Evolutionary conservation across 2,888 invertebrate genomes (phyloP).

Genomic region (Idaea biselata): DNA sequence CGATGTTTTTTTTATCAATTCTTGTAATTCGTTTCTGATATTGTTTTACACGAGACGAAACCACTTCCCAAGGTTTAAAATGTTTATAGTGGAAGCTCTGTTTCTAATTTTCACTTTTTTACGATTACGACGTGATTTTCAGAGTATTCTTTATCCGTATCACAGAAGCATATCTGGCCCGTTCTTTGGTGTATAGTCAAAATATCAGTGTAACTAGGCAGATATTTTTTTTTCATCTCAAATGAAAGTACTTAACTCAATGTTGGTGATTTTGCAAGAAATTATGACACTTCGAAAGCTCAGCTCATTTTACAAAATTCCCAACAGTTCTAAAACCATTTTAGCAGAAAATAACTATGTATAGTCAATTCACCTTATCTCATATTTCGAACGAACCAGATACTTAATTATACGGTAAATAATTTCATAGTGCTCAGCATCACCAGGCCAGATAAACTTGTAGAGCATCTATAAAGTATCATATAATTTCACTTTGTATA

Average conservation of each 20-base stretch:
- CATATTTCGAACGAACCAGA: too few relatives aligned
- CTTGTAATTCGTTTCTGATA: not conserved
- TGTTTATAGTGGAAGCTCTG: not conserved
- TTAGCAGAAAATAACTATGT: too few relatives aligned
- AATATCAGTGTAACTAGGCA: too few relatives aligned
- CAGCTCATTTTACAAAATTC: too few relatives aligned
- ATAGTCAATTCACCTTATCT: too few relatives aligned
- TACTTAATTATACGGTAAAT: too few relatives aligned
- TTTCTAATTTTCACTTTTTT: not conserved
- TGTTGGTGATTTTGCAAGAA: too few relatives aligned
- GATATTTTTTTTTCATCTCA: too few relatives aligned
- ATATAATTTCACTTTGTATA: not conserved
- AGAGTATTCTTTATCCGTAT: not conserved
- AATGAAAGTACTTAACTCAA: too few relatives aligned
- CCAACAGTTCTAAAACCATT: too few relatives aligned
- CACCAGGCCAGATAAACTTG: not conserved
- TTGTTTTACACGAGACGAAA: not conserved
- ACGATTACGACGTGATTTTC: not conserved
- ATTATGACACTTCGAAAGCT: too few relatives aligned
- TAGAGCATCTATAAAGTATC: not conserved
- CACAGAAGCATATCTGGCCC: not conserved
- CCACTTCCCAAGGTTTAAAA: not conserved
- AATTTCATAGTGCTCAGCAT: too few relatives aligned
- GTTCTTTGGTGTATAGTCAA: not conserved
- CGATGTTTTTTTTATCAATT: not conserved